phyloP scores from a whole-genome alignment of 2,888 invertebrate genomes.

The Drosophila paracracens region DNA sequence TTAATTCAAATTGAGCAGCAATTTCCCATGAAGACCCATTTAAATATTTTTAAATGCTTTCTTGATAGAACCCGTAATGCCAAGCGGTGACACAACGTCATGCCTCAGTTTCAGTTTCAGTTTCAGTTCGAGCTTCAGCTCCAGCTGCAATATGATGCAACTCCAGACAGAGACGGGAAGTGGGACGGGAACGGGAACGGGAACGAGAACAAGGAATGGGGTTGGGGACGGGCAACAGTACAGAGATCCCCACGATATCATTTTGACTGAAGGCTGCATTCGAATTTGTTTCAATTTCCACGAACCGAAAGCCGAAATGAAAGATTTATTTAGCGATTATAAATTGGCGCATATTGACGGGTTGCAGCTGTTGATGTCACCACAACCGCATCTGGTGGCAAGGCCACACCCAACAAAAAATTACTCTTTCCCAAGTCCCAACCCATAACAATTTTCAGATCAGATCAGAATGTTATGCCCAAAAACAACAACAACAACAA shows the following conservation, averaged over 20 bases:
- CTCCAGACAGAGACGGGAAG: slow-evolving; percentile 30
- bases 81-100: slow-evolving; percentile 41
- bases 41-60: slow-evolving; percentile 23
- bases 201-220: background rate
- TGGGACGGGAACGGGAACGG: background rate
- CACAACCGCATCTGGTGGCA: slow-evolving; percentile 33
- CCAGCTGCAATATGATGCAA: slow-evolving; percentile 54
- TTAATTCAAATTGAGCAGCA: slow-evolving; percentile 67
- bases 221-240: background rate
- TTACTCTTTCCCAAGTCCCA: slow-evolving; percentile 2
- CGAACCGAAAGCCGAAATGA: slow-evolving; percentile 35
- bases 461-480: slow-evolving; percentile 21
- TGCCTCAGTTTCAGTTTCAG: slow-evolving; percentile 52
- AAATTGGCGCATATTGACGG: slow-evolving; percentile 58
- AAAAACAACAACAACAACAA: slow-evolving; percentile 3
- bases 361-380: slow-evolving; percentile 58
- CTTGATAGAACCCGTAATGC: slow-evolving; percentile 11
- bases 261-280: slow-evolving; percentile 42
- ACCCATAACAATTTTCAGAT: slow-evolving; percentile 24
- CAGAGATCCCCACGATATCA: slow-evolving; percentile 29
- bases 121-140: slow-evolving; percentile 38
- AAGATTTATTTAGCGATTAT: slow-evolving; percentile 49
- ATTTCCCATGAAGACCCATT: slow-evolving; percentile 43
- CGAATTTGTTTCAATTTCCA: slow-evolving; percentile 59
- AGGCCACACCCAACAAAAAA: slow-evolving; percentile 37